Evolutionary conservation across 23 tunicate genomes (phyloP).

Genomic region (Halocynthia aurantium): DNA sequence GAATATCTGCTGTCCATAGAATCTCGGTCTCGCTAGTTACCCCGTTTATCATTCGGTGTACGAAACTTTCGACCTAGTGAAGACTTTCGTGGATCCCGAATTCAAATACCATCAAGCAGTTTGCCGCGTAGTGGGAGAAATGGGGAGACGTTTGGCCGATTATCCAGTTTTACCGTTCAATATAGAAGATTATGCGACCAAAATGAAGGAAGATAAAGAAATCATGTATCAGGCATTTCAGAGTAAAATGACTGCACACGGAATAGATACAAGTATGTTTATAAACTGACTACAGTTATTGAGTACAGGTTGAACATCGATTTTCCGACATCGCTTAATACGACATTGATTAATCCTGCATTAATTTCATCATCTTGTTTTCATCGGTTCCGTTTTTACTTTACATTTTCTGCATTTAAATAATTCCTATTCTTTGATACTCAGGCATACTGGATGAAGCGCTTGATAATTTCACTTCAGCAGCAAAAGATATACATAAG

Average conservation of each 20-base stretch:
- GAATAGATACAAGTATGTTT: conserved; percentile 37
- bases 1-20: neutral
- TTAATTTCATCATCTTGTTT: too few relatives aligned
- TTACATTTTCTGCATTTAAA: too few relatives aligned
- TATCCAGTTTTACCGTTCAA: conserved; percentile 45
- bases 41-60: conserved; percentile 80
- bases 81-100: conserved; percentile 51
- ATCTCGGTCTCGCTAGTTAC: conserved; percentile 34
- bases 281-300: neutral
- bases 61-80: conserved; percentile 50
- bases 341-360: too few relatives aligned
- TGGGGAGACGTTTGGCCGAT: conserved; percentile 45
- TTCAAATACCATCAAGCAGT: conserved; percentile 45
- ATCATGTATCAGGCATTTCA: conserved; percentile 12
- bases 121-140: conserved; percentile 38
- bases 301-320: neutral
- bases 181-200: conserved; percentile 26
- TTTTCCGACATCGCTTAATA: neutral
- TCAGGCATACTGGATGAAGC: neutral
- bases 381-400: too few relatives aligned
- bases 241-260: conserved; percentile 22
- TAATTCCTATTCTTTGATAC: too few relatives aligned
- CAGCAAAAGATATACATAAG: conserved; percentile 16
- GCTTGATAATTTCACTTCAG: conserved; percentile 1
- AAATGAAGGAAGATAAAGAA: conserved; percentile 17